These are phyloP conservation scores for Odontesthes bonariensis DNA, from an alignment of 2,113 vertebrate genomes.

Conservation along the genomic window DNA sequence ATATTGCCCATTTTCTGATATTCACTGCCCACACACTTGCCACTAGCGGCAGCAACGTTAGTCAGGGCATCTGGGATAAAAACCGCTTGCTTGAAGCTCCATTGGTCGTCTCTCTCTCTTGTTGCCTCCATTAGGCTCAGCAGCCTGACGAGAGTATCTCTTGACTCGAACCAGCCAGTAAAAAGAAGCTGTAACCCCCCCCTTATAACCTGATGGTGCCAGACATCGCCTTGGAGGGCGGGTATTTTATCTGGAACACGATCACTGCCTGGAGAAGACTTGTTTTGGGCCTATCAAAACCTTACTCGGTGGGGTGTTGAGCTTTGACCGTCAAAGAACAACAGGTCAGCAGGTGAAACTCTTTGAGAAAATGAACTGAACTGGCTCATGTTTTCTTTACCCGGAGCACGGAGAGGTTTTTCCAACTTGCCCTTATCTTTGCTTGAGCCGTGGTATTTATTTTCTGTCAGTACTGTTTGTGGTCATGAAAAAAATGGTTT, in stretches of 20 bases:
- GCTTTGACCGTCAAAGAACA: constrained; percentile 10
- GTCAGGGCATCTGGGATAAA: constrained; percentile 39
- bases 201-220: constrained; percentile 35
- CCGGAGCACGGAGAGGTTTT: background rate
- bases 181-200: constrained; percentile 39
- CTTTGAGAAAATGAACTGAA: constrained; percentile 1
- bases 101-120: constrained; percentile 13
- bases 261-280: background rate
- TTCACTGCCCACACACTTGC: constrained; percentile 39
- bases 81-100: constrained; percentile 27
- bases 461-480: constrained; percentile 11
- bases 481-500: background rate
- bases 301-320: background rate
- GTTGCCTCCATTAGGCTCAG: constrained; percentile 25
- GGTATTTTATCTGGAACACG: constrained; percentile 17
- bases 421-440: constrained; percentile 4
- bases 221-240: constrained; percentile 36
- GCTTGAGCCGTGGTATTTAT: background rate
- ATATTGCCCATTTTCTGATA: constrained; percentile 22
- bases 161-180: constrained; percentile 25
- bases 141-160: constrained; percentile 36
- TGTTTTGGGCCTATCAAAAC: background rate
- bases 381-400: background rate
- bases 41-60: constrained; percentile 15
- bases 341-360: constrained; percentile 17